phyloP scores from a whole-genome alignment of 2,797 vertebrate species.

The Morelia viridis region DNA sequence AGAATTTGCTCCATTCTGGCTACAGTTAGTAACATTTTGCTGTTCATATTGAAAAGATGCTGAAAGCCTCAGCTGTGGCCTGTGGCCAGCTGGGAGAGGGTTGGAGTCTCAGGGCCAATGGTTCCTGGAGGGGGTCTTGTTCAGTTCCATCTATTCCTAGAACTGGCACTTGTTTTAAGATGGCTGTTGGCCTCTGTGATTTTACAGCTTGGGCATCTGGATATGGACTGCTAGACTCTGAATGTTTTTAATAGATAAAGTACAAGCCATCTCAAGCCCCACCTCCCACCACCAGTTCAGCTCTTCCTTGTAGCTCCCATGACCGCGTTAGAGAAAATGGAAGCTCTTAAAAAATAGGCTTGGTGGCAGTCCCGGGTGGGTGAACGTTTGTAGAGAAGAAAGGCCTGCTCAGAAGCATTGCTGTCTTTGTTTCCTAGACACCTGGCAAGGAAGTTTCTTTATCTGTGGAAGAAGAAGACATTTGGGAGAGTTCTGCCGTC shows the following conservation, averaged over 20 bases:
- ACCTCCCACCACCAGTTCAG: not conserved
- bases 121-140: not conserved
- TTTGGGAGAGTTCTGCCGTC: conserved; percentile 86
- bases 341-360: not conserved
- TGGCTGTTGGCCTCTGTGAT: not conserved
- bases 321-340: not conserved
- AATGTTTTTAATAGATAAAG: not conserved
- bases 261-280: not conserved
- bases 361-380: not conserved
- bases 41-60: not conserved
- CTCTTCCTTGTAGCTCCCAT: not conserved
- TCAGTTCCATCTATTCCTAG: not conserved
- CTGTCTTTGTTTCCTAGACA: conserved; percentile 74
- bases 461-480: conserved; percentile 83
- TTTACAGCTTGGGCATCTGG: not conserved
- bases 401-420: not conserved
- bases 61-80: not conserved
- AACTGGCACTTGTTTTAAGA: not conserved
- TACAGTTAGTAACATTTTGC: not conserved
- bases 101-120: not conserved
- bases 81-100: not conserved
- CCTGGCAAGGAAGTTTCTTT: conserved; percentile 86
- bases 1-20: not conserved
- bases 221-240: not conserved
- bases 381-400: not conserved